Percentiles rank a stretch among this genome's conserved stretches.
Conservation (phyloP, 2,888 invertebrate genomes). For the Eupithecia exiguata region DNA sequence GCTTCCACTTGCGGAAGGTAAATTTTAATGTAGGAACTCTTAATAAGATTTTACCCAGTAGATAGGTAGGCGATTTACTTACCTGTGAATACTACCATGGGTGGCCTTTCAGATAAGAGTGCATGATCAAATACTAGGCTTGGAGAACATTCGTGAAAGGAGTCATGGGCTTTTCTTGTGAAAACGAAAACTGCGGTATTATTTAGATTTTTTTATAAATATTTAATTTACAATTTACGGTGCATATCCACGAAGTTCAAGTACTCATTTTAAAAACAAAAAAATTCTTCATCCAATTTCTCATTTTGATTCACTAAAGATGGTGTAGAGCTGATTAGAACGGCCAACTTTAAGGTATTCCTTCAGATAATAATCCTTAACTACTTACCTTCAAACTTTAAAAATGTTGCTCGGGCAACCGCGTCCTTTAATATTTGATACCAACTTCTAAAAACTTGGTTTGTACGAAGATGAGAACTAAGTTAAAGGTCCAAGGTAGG, state of each 20-base stretch:
- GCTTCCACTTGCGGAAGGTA: background rate
- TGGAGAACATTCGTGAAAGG: background rate
- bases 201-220: too few species aligned
- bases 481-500: background rate
- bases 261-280: background rate
- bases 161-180: background rate
- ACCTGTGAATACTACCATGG: too few species aligned
- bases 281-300: background rate
- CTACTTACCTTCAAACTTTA: constrained; percentile 8
- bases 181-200: too few species aligned
- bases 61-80: too few species aligned
- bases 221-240: background rate
- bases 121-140: too few species aligned
- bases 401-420: constrained; percentile 14
- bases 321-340: constrained; percentile 20
- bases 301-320: constrained; percentile 23
- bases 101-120: background rate
- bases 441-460: background rate
- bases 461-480: background rate
- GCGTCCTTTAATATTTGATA: constrained; percentile 18
- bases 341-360: constrained; percentile 26
- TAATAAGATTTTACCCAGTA: background rate
- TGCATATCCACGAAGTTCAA: background rate
- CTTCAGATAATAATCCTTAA: constrained; percentile 26
- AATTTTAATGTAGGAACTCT: background rate